phyloP scores from a whole-genome alignment of 2,113 vertebrate genomes.

The Petrocephalus microphthalmus region DNA sequence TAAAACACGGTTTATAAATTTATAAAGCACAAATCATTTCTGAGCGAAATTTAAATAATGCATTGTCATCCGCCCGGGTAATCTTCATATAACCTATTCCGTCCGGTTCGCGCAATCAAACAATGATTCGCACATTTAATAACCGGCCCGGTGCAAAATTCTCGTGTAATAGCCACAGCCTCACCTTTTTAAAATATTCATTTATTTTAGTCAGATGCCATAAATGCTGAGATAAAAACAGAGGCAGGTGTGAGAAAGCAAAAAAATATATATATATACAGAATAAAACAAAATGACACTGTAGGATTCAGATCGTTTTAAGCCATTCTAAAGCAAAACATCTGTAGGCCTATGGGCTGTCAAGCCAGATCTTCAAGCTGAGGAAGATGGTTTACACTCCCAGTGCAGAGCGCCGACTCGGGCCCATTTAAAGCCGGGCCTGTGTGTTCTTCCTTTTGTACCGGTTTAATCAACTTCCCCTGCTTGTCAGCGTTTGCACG shows the following conservation, averaged over 20 bases:
- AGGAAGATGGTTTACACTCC: conserved; percentile 14
- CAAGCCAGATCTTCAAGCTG: not conserved
- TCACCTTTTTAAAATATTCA: not conserved
- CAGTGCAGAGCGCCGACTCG: not conserved
- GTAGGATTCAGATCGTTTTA: not conserved
- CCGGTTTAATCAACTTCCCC: conserved; percentile 15
- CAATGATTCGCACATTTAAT: not conserved
- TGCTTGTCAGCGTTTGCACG: conserved; percentile 3
- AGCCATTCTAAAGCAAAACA: conserved; percentile 2
- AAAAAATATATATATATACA: not conserved
- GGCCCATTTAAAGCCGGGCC: not conserved
- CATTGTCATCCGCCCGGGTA: not conserved
- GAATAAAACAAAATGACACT: not conserved
- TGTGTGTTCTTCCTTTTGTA: not conserved
- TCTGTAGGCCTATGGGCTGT: conserved; percentile 6
- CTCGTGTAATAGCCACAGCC: not conserved
- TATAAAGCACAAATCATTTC: not conserved
- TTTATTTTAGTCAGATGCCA: not conserved
- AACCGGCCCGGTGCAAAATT: not conserved
- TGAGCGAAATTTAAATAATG: not conserved
- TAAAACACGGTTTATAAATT: not conserved
- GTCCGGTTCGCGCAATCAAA: not conserved
- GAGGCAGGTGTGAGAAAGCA: not conserved
- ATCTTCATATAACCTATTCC: not conserved
- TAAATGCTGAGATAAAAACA: not conserved